These are phyloP conservation scores for Morphnarchus princeps DNA, from an alignment of 2,113 vertebrate genomes.

Conservation along the genomic window DNA sequence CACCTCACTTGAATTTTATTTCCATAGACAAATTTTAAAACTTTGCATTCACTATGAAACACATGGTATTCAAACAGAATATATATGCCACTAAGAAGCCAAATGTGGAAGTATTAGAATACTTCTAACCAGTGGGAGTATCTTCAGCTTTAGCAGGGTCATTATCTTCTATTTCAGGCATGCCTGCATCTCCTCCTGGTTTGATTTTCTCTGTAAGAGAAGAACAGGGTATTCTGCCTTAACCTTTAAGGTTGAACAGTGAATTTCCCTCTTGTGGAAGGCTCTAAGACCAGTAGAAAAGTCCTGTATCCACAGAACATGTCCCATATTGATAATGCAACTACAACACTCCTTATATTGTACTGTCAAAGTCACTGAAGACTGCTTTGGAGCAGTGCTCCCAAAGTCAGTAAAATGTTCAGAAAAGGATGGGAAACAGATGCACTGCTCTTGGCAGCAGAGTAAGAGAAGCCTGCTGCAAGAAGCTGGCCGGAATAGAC, in stretches of 20 bases:
- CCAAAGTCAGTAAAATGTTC: not conserved
- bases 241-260: not conserved
- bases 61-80: not conserved
- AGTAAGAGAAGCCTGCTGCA: not conserved
- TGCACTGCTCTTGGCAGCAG: not conserved
- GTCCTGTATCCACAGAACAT: not conserved
- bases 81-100: not conserved
- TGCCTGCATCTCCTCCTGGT: slow-evolving; percentile 90
- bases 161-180: slow-evolving; percentile 97
- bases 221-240: not conserved
- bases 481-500: not conserved
- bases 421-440: not conserved
- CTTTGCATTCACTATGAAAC: not conserved
- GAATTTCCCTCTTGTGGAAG: not conserved
- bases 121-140: slow-evolving; percentile 81
- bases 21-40: not conserved
- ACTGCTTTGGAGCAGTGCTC: not conserved
- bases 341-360: not conserved
- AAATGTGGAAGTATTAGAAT: not conserved
- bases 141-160: slow-evolving; percentile 88
- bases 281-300: not conserved
- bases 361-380: not conserved
- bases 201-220: slow-evolving; percentile 82
- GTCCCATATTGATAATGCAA: not conserved
- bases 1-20: not conserved